A percentile compares a stretch with the other conserved stretches of the same genome.
These are phyloP conservation scores for Mormyrus iriodes DNA, from an alignment of 2,113 vertebrate genomes.

Conservation along the genomic window DNA sequence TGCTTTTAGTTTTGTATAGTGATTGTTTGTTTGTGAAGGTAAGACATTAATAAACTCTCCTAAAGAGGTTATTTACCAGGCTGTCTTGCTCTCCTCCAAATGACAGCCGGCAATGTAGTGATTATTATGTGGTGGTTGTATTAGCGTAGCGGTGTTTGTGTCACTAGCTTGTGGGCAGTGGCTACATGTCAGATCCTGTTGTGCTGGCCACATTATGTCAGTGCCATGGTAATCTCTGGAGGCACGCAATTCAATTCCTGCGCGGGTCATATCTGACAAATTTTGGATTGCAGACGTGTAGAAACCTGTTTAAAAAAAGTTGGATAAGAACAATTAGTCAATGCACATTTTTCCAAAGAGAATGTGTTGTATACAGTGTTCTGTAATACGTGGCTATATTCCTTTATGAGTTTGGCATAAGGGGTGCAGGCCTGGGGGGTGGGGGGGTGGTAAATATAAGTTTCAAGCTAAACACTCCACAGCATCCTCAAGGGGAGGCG, in stretches of 20 bases:
- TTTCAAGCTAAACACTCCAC: not conserved
- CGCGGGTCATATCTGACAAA: not conserved
- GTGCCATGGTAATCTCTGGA: not conserved
- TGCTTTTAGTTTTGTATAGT: slow-evolving; percentile 50
- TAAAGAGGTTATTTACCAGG: slow-evolving; percentile 18
- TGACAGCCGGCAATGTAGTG: not conserved
- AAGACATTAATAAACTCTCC: slow-evolving; percentile 21
- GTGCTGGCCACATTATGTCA: not conserved
- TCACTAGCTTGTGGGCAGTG: slow-evolving; percentile 9
- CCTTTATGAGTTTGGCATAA: no score
- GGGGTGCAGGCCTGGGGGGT: no score
- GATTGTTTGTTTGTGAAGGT: slow-evolving; percentile 30
- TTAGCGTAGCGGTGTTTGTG: not conserved
- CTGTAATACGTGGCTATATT: not conserved
- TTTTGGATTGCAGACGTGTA: not conserved
- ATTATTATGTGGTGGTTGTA: not conserved
- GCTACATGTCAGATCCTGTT: not conserved
- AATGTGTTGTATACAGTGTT: not conserved
- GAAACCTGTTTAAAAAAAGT: not conserved
- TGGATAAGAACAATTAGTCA: not conserved
- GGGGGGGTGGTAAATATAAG: no score
- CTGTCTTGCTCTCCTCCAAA: not conserved
- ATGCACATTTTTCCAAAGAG: not conserved
- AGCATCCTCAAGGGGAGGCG: not conserved
- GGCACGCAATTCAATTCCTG: not conserved